A percentile compares a stretch with the other conserved stretches of the same genome.
phyloP scores from a whole-genome alignment of 2,888 invertebrate genomes.

The Ceriagrion tenellum region DNA sequence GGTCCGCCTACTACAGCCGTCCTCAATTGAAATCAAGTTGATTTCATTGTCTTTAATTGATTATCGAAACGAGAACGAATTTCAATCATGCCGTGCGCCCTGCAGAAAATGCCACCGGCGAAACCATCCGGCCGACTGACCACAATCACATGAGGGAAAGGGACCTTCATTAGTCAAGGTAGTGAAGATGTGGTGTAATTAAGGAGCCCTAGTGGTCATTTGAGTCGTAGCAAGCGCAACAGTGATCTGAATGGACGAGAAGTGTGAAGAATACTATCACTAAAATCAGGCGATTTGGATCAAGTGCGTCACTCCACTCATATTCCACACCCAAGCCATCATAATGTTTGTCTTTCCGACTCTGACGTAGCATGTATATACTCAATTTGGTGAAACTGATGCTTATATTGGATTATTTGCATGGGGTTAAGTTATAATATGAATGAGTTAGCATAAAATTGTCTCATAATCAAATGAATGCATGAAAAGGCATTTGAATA shows the following conservation, averaged over 20 bases:
- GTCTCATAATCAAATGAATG: too few species aligned
- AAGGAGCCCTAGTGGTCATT: background rate
- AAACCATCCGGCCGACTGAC: background rate
- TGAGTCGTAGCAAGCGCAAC: background rate
- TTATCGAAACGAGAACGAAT: background rate
- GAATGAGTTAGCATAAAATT: too few species aligned
- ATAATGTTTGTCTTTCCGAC: too few species aligned
- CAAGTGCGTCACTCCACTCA: too few species aligned
- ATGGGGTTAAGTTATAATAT: too few species aligned
- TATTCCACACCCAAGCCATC: too few species aligned
- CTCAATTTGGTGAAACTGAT: too few species aligned
- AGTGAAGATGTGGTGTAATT: background rate
- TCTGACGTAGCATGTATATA: too few species aligned
- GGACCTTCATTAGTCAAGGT: background rate
- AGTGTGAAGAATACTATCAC: background rate
- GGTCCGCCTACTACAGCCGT: background rate
- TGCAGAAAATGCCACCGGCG: background rate
- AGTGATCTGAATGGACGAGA: background rate
- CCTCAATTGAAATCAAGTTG: background rate
- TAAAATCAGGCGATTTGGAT: background rate
- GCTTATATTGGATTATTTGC: too few species aligned
- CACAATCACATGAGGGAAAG: background rate
- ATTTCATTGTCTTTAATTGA: conserved; percentile 24
- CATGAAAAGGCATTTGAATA: too few species aligned
- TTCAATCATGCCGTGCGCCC: background rate